These are phyloP conservation scores for Adelosebastes latens DNA, from an alignment of 2,797 vertebrate species.

Conservation along the genomic window DNA sequence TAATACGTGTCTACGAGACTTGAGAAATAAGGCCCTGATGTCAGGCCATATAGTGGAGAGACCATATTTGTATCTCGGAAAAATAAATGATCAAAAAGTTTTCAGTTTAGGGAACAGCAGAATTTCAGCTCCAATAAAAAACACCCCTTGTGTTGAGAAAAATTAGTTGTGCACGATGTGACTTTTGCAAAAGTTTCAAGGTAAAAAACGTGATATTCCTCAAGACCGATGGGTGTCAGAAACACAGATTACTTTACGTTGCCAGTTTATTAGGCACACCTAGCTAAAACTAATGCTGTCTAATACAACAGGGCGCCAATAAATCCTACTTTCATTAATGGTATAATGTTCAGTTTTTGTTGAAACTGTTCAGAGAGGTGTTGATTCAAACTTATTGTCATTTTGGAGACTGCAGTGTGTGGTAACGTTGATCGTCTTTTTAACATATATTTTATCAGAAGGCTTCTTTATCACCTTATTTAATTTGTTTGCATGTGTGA, in stretches of 20 bases:
- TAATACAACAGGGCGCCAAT: not conserved
- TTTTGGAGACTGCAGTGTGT: not conserved
- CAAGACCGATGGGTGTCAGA: not conserved
- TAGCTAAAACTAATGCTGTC: not conserved
- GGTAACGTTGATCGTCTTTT: not conserved
- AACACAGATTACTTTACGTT: not conserved
- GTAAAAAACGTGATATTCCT: not conserved
- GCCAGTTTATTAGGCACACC: constrained; percentile 4
- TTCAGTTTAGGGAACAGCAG: not conserved
- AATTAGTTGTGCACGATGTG: not conserved
- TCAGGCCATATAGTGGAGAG: not conserved
- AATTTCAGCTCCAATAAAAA: not conserved
- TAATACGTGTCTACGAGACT: not conserved
- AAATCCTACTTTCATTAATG: not conserved
- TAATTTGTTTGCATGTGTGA: not conserved
- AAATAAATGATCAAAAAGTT: not conserved
- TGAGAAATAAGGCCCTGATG: not conserved
- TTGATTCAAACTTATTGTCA: not conserved
- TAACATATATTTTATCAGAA: not conserved
- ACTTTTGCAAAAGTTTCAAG: not conserved
- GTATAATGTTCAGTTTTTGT: not conserved
- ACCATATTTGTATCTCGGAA: not conserved
- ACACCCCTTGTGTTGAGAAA: not conserved
- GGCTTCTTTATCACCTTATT: not conserved
- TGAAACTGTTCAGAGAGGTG: not conserved